These are phyloP conservation scores for Paramormyrops kingsleyae DNA, from an alignment of 2,113 vertebrate species.

Conservation along the genomic window DNA sequence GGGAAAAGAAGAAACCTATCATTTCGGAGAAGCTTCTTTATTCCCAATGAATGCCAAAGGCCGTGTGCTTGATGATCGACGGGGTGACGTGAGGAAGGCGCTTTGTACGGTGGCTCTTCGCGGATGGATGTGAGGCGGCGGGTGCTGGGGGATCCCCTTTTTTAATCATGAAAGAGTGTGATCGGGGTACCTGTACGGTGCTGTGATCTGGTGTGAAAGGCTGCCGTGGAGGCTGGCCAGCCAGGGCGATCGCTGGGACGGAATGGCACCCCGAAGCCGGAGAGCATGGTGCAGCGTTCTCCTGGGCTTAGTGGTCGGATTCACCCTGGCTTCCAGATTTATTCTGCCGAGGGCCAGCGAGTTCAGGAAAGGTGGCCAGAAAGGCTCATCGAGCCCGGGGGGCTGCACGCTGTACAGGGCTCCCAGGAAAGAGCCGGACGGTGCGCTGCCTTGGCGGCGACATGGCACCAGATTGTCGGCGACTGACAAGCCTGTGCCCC, in stretches of 20 bases:
- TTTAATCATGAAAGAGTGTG: constrained; percentile 47
- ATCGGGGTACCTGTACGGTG: constrained; percentile 35
- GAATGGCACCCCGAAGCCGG: constrained; percentile 77
- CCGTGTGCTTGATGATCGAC: constrained; percentile 10
- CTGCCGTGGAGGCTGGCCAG: constrained; percentile 9
- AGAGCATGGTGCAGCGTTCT: constrained; percentile 84
- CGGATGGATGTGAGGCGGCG: constrained; percentile 55
- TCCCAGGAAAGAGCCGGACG: constrained; percentile 47
- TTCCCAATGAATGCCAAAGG: not conserved
- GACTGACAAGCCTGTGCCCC: constrained; percentile 42
- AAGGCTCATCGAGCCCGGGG: constrained; percentile 52
- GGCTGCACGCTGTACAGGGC: constrained; percentile 47
- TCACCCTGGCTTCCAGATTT: constrained; percentile 83
- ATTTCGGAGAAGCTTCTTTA: not conserved
- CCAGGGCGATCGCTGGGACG: constrained; percentile 17
- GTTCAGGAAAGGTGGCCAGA: constrained; percentile 67
- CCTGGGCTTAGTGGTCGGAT: constrained; percentile 81
- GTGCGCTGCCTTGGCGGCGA: constrained; percentile 47
- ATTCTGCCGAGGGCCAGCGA: constrained; percentile 73
- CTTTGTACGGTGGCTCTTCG: constrained; percentile 37
- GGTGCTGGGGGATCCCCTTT: constrained; percentile 37
- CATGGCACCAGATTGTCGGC: constrained; percentile 42
- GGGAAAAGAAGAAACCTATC: not conserved
- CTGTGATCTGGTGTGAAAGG: not conserved
- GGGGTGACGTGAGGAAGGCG: constrained; percentile 23